These are phyloP conservation scores for Australoheros scitulus DNA, from an alignment of 2,113 vertebrate genomes.

Conservation along the genomic window DNA sequence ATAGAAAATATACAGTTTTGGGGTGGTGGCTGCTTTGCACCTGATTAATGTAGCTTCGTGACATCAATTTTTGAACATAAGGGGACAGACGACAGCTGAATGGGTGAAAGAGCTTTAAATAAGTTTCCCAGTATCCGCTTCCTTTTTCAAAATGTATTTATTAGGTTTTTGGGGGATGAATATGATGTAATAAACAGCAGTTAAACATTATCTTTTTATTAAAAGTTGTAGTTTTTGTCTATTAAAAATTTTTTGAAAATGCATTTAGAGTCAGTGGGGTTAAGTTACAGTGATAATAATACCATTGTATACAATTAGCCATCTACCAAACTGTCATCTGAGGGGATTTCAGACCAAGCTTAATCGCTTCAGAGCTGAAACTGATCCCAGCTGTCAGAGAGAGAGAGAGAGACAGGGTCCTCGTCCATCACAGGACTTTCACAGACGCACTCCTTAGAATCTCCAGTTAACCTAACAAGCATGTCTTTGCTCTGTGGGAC, in stretches of 20 bases:
- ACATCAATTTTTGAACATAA: too few species aligned
- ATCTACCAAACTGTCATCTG: background rate
- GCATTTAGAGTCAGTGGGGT: background rate
- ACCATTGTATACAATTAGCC: background rate
- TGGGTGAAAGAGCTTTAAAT: background rate
- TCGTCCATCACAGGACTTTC: background rate
- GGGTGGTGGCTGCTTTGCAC: background rate
- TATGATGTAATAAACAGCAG: background rate
- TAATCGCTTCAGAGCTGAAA: background rate
- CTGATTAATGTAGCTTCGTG: background rate
- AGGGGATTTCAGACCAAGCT: background rate
- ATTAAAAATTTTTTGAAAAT: background rate
- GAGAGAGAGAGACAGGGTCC: background rate
- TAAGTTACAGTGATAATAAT: fast-evolving
- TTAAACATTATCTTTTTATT: background rate
- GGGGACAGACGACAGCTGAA: background rate
- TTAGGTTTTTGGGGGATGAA: fast-evolving
- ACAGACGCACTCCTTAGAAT: background rate
- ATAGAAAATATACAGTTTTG: background rate
- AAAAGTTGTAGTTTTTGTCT: background rate
- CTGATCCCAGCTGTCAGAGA: background rate
- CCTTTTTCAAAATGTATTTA: background rate
- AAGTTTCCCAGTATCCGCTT: background rate
- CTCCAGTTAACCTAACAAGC: background rate
- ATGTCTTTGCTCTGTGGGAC: background rate